These are phyloP conservation scores for Bombus polaris DNA, from an alignment of 1,140 invertebrate genomes.

Conservation along the genomic window DNA sequence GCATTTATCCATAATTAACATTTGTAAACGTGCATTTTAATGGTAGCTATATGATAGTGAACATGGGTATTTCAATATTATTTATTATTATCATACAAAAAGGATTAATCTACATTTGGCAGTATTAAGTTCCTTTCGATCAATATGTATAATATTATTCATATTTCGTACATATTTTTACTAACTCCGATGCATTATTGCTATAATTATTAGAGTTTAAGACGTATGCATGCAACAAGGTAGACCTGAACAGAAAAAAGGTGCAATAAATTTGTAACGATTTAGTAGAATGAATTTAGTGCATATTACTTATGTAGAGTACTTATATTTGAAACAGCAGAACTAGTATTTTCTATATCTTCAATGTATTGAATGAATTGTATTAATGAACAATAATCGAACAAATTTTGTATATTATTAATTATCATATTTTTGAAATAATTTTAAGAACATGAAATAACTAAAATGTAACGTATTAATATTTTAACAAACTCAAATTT, in stretches of 20 bases:
- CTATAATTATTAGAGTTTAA: slow-evolving; percentile 23
- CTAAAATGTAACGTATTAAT: slow-evolving; percentile 6
- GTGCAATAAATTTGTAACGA: slow-evolving; percentile 56
- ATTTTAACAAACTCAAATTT: slow-evolving; percentile 16
- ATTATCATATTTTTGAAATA: slow-evolving; percentile 29
- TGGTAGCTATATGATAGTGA: slow-evolving; percentile 47
- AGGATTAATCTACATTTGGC: slow-evolving; percentile 4
- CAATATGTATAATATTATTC: slow-evolving; percentile 8
- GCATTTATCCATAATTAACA: slow-evolving; percentile 69
- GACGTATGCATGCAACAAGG: slow-evolving; percentile 32
- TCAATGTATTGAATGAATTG: slow-evolving; percentile 21
- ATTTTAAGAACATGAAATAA: background rate
- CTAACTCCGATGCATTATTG: slow-evolving; percentile 22
- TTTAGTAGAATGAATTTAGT: slow-evolving; percentile 39
- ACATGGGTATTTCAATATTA: slow-evolving; percentile 35
- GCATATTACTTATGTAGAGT: slow-evolving; percentile 52
- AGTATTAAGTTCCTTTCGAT: slow-evolving; percentile 25
- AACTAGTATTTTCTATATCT: slow-evolving; percentile 42
- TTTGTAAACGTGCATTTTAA: slow-evolving; percentile 55
- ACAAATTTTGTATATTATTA: slow-evolving; percentile 29
- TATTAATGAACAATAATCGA: slow-evolving; percentile 15
- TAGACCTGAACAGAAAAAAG: slow-evolving; percentile 34
- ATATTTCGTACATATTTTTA: slow-evolving; percentile 40
- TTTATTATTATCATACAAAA: slow-evolving; percentile 9
- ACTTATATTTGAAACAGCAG: slow-evolving; percentile 46